phyloP scores from a whole-genome alignment of 1,140 invertebrate species.

The Frieseomelitta varia region DNA sequence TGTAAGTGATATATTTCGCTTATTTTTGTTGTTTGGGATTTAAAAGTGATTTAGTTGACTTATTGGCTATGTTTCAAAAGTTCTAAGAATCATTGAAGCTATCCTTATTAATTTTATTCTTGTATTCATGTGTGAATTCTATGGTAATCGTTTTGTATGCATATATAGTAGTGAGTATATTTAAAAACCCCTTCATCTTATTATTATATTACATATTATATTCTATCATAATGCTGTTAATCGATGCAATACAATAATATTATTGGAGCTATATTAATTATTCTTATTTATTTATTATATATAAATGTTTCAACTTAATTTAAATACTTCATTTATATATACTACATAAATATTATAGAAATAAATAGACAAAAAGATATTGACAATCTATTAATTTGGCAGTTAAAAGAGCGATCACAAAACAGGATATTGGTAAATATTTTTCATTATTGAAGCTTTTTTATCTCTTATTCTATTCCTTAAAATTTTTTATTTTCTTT shows the following conservation, averaged over 20 bases:
- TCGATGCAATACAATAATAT: background rate
- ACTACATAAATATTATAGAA: background rate
- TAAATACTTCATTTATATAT: too few relatives aligned
- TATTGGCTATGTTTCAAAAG: background rate
- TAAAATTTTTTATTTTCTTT: background rate
- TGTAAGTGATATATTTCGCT: slow-evolving; percentile 23
- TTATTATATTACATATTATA: background rate
- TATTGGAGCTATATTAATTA: background rate
- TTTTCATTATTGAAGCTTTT: background rate
- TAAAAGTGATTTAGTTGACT: background rate
- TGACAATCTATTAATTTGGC: background rate
- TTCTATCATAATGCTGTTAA: background rate
- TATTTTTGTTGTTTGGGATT: slow-evolving; percentile 27
- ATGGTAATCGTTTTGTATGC: slow-evolving; percentile 46
- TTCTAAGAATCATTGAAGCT: background rate
- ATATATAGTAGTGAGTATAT: slow-evolving; percentile 8
- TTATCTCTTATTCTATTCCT: background rate
- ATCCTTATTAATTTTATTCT: background rate
- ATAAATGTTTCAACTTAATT: background rate
- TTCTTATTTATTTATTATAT: background rate
- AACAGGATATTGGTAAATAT: background rate
- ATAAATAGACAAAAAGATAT: background rate
- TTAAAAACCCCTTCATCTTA: background rate
- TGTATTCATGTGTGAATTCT: background rate
- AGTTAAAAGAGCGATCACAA: background rate